A percentile compares a stretch with the other conserved stretches of the same genome.
These are phyloP conservation scores for Pseudomugil gertrudae DNA, from an alignment of 2,797 vertebrate species.

Conservation along the genomic window DNA sequence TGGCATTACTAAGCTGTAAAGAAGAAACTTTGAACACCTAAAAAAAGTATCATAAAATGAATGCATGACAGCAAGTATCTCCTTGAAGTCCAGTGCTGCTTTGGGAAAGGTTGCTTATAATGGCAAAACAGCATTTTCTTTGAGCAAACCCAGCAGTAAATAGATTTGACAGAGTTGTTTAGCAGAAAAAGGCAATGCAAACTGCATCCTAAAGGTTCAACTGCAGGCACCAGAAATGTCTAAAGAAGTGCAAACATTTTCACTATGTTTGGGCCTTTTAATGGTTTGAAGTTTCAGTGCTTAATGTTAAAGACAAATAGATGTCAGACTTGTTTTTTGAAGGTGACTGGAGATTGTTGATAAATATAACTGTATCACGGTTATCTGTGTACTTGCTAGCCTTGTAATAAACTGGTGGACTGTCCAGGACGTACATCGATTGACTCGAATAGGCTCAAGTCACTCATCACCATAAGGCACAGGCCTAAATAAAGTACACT, in stretches of 20 bases:
- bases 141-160: neutral
- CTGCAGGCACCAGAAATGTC: neutral
- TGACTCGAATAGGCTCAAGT: neutral
- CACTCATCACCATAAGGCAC: neutral
- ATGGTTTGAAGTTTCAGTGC: neutral
- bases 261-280: neutral
- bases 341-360: too few relatives aligned
- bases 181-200: neutral
- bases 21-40: neutral
- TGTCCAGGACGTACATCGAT: neutral
- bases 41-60: neutral
- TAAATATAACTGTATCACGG: neutral
- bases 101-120: constrained; percentile 10
- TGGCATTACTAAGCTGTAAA: neutral
- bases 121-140: constrained; percentile 1
- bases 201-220: neutral
- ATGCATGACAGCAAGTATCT: neutral
- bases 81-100: constrained; percentile 1
- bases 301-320: too few relatives aligned
- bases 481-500: too few relatives aligned
- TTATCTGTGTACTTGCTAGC: neutral
- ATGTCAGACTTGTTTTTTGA: too few relatives aligned
- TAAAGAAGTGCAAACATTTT: neutral
- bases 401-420: neutral
- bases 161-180: neutral